phyloP scores from a whole-genome alignment of 1,140 invertebrate genomes.

The Sipha flava region DNA sequence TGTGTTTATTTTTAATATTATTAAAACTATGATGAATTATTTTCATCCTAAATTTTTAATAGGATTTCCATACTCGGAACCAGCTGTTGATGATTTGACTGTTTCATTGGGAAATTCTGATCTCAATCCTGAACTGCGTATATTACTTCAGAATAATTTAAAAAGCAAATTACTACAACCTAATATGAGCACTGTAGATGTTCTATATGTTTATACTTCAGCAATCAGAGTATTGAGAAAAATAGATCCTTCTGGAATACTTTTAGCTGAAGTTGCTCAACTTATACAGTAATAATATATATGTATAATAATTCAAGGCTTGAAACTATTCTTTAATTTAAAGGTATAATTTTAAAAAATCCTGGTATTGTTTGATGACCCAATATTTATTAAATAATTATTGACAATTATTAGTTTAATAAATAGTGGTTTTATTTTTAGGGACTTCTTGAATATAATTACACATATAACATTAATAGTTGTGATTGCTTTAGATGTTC shows the following conservation, averaged over 20 bases:
- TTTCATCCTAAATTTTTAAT: conserved; percentile 27
- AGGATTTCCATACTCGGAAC: conserved; percentile 91
- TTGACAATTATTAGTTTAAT: too few relatives aligned
- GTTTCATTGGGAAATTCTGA: conserved; percentile 78
- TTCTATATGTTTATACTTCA: conserved; percentile 91
- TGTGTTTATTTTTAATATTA: neutral
- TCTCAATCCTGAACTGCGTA: conserved; percentile 63
- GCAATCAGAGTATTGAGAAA: conserved; percentile 85
- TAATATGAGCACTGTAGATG: conserved; percentile 92
- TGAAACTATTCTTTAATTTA: too few relatives aligned
- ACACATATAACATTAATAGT: too few relatives aligned
- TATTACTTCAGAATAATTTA: conserved; percentile 65
- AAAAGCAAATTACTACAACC: conserved; percentile 78
- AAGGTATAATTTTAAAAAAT: too few relatives aligned
- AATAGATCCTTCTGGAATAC: conserved; percentile 84
- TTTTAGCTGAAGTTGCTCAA: conserved; percentile 89
- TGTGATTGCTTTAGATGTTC: too few relatives aligned
- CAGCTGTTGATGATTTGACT: conserved; percentile 82
- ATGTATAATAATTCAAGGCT: too few relatives aligned
- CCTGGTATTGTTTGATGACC: too few relatives aligned
- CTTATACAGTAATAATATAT: conserved; percentile 41
- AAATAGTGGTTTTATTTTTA: too few relatives aligned
- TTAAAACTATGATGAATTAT: neutral
- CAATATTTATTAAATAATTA: too few relatives aligned
- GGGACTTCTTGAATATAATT: too few relatives aligned